Base-by-base conservation (phyloP, 2,797 vertebrate genomes). In the Sebastes matsubarae region DNA sequence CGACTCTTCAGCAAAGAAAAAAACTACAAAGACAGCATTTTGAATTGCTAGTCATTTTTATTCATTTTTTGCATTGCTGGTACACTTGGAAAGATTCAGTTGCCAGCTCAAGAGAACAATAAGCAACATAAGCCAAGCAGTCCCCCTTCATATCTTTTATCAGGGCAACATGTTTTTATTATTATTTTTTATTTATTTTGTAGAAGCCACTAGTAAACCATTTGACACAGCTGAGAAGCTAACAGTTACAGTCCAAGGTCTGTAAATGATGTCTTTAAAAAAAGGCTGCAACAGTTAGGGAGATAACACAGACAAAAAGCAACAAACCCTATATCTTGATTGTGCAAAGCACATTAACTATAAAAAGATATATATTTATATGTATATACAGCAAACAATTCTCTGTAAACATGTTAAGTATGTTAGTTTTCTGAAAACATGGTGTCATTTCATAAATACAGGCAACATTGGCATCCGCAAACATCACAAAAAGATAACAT, bases 401-500 rank as follows among this genome's bases (percentile, higher is more conserved):
- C 94, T 97, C 94, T 99, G 97, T 99, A 99, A 99, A 99, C 98
- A 99, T 97, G 96, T 97, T 97, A 96, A 97, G 96, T 96, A 96
- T 96, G 97, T 96, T 96, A 97, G 95, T 96, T 96, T 97, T 96
- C 92, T 93, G 96, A 97, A 97, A 97, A 97, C 96, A 96, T 94
- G 96, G 96, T 94, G 96, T 97, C 94, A 96, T 97, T 95, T 97
- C 96, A 92, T 95, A 97, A 97, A 97, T 97, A 97, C 97, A 98
- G 97, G 97, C 97, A 97, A 97, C 97, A 96, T 95, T 95, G 97
- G 97, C 96, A 96, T 98, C 97, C 92, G 96, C 96, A 96, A 97
- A 97, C 96, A 96, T 97, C 97, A 97, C 96, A 96, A 94, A 94
- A 96, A 93, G 94, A 96, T 96, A 96, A 97, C 96, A 96, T 96